phyloP scores from a whole-genome alignment of 2,888 invertebrate genomes.

The Harpalus rufipes region DNA sequence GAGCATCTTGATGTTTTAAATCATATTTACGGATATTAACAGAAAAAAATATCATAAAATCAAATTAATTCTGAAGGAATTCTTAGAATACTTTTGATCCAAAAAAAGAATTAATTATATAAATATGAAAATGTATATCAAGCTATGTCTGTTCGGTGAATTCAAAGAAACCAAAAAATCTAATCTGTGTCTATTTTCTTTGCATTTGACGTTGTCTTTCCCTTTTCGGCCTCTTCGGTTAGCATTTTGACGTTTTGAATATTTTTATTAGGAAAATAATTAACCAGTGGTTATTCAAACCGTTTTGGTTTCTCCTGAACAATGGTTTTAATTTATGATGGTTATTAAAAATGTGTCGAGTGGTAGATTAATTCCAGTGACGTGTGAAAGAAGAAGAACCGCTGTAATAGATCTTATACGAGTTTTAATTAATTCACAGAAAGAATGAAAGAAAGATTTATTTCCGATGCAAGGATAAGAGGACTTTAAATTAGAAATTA shows the following conservation, averaged over 20 bases:
- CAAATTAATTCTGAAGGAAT: too few species aligned
- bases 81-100: not conserved
- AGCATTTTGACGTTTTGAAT: conserved; percentile 23
- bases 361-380: conserved; percentile 58
- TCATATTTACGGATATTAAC: too few species aligned
- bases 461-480: not conserved
- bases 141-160: not conserved
- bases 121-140: not conserved
- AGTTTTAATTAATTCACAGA: conserved; percentile 40
- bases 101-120: not conserved
- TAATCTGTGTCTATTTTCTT: not conserved
- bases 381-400: conserved; percentile 27
- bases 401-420: conserved; percentile 18
- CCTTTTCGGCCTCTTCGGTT: conserved; percentile 4
- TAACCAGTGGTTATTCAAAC: conserved; percentile 21
- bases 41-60: too few species aligned
- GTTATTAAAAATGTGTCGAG: conserved; percentile 62
- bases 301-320: conserved; percentile 23
- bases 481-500: conserved; percentile 10
- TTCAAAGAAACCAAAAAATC: not conserved
- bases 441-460: conserved; percentile 19
- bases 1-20: too few species aligned
- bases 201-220: not conserved
- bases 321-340: conserved; percentile 54
- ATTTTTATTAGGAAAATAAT: conserved; percentile 34